phyloP scores from a whole-genome alignment of 2,888 invertebrate genomes.

The Pachymerium ferrugineum region DNA sequence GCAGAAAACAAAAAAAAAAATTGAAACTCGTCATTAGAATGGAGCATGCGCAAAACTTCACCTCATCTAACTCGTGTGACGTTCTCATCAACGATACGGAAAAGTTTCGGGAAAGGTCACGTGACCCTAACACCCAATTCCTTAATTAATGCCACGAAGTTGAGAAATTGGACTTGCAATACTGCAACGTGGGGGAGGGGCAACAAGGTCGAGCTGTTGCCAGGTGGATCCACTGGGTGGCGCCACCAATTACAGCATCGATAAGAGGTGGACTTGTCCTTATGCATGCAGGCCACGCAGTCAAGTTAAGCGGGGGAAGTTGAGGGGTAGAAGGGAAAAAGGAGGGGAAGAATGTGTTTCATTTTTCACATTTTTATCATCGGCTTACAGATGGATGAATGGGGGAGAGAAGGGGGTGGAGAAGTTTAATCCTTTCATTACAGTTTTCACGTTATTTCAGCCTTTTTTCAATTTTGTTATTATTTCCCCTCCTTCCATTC shows the following conservation, averaged over 20 bases:
- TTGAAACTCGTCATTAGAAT: background rate
- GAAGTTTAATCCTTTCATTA: background rate
- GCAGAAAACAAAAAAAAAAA: too few species aligned
- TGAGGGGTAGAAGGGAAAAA: background rate
- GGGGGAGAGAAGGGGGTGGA: background rate
- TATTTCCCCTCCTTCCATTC: too few species aligned
- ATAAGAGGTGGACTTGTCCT: background rate
- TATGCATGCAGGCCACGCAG: background rate
- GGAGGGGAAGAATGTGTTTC: background rate
- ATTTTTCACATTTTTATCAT: background rate
- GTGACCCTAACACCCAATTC: background rate
- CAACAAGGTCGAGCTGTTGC: background rate
- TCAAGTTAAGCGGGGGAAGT: background rate
- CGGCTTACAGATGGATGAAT: background rate
- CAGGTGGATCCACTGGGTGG: constrained; percentile 3
- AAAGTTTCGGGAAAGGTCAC: background rate
- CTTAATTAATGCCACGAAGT: constrained; percentile 4
- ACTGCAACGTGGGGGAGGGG: background rate
- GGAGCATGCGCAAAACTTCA: background rate
- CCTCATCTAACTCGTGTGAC: background rate
- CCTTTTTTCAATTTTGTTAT: too few species aligned
- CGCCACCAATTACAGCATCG: background rate
- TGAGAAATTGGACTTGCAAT: background rate
- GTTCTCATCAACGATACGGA: background rate
- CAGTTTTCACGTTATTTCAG: too few species aligned